Evolutionary conservation across 2,888 invertebrate genomes (phyloP).

Genomic region (Melinopterus prodromus): DNA sequence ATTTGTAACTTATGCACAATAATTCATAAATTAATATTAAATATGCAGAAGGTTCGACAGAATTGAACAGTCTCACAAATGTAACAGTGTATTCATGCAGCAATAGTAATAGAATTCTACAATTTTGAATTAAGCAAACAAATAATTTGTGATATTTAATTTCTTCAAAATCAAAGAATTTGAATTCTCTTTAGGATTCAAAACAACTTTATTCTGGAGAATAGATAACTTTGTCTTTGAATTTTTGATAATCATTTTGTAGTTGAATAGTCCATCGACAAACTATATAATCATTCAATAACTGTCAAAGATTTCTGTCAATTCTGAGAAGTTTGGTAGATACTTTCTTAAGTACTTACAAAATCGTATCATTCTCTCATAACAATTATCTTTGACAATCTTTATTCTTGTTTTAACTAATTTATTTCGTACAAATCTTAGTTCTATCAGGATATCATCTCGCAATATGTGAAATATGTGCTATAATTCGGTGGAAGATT

Average conservation of each 20-base stretch:
- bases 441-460: constrained; percentile 41
- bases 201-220: background rate
- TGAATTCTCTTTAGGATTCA: constrained; percentile 25
- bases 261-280: constrained; percentile 8
- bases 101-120: too few relatives aligned
- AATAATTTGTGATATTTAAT: too few relatives aligned
- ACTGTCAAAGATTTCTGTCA: constrained; percentile 7
- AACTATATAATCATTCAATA: constrained; percentile 5
- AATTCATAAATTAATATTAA: too few relatives aligned
- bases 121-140: too few relatives aligned
- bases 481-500: constrained; percentile 39
- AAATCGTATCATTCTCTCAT: constrained; percentile 44
- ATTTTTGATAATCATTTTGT: constrained; percentile 10
- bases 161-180: too few relatives aligned
- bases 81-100: too few relatives aligned
- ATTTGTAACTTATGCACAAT: too few relatives aligned
- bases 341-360: constrained; percentile 43
- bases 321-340: constrained; percentile 35
- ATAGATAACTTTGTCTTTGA: constrained; percentile 15
- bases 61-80: too few relatives aligned
- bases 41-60: too few relatives aligned
- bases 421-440: constrained; percentile 39
- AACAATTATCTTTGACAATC: constrained; percentile 36
- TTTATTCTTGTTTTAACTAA: constrained; percentile 36
- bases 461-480: constrained; percentile 42